These are phyloP conservation scores for Upupa epops DNA, from an alignment of 2,113 vertebrate genomes.

Conservation along the genomic window DNA sequence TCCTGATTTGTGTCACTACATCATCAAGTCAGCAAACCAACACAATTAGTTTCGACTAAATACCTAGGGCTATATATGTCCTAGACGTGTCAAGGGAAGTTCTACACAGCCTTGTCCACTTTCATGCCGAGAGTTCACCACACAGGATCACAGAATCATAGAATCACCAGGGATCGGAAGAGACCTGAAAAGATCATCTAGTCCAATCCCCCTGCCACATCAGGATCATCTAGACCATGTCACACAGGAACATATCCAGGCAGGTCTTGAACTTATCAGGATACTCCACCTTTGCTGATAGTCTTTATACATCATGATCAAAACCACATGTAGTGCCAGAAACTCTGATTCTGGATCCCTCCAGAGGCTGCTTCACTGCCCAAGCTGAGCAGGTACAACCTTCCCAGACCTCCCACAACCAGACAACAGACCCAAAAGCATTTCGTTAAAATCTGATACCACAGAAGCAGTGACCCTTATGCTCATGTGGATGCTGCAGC, in stretches of 20 bases:
- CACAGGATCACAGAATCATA: too few species aligned
- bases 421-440: not conserved
- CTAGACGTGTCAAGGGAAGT: not conserved
- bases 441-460: not conserved
- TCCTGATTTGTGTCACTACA: not conserved
- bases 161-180: too few species aligned
- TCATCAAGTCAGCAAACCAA: not conserved
- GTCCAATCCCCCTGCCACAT: too few species aligned
- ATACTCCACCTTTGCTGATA: not conserved
- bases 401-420: not conserved
- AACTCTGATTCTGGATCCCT: not conserved
- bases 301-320: not conserved
- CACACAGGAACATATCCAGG: too few species aligned
- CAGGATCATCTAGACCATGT: too few species aligned
- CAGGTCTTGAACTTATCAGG: too few species aligned
- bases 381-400: fast-evolving
- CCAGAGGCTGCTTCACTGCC: not conserved
- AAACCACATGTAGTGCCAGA: not conserved
- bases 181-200: too few species aligned
- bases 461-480: fast-evolving
- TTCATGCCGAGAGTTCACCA: not conserved
- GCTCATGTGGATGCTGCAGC: not conserved
- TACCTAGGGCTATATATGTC: not conserved
- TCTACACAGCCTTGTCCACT: not conserved
- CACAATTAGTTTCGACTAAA: not conserved